Evolutionary conservation across 2,888 invertebrate species (phyloP).

Genomic region (Sphecodes monilicornis): DNA sequence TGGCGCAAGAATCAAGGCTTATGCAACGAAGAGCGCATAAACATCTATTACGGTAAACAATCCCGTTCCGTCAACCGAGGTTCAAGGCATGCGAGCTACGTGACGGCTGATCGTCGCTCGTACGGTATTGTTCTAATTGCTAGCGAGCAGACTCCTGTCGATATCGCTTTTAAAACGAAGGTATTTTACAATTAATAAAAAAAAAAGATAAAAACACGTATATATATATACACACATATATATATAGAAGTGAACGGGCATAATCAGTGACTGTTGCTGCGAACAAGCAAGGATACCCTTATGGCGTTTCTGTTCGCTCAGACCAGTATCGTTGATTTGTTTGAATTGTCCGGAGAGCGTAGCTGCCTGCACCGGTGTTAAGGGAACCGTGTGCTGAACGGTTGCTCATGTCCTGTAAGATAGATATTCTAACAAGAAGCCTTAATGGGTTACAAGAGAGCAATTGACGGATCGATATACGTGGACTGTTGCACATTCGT

Average conservation of each 20-base stretch:
- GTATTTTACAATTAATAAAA: slow-evolving; percentile 40
- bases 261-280: slow-evolving; percentile 39
- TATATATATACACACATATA: not conserved
- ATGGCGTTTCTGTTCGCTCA: slow-evolving; percentile 39
- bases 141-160: slow-evolving; percentile 18
- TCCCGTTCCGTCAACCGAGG: slow-evolving; percentile 52
- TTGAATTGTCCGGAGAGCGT: slow-evolving; percentile 3
- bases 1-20: slow-evolving; percentile 70
- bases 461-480: slow-evolving; percentile 50
- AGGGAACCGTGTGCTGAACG: slow-evolving; percentile 1
- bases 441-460: slow-evolving; percentile 61
- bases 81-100: slow-evolving; percentile 36
- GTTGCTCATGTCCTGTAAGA: slow-evolving; percentile 27
- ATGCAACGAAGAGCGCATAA: slow-evolving; percentile 77
- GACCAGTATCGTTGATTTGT: slow-evolving; percentile 11
- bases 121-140: slow-evolving; percentile 26
- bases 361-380: slow-evolving; percentile 25
- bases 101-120: slow-evolving; percentile 18
- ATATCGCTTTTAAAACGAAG: slow-evolving; percentile 20
- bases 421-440: slow-evolving; percentile 38
- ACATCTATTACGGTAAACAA: slow-evolving; percentile 71
- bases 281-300: slow-evolving; percentile 34
- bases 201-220: not conserved
- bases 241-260: not conserved
- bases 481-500: slow-evolving; percentile 40